Conservation (phyloP, 2,113 vertebrate species). For the Prietella phreatophila region DNA sequence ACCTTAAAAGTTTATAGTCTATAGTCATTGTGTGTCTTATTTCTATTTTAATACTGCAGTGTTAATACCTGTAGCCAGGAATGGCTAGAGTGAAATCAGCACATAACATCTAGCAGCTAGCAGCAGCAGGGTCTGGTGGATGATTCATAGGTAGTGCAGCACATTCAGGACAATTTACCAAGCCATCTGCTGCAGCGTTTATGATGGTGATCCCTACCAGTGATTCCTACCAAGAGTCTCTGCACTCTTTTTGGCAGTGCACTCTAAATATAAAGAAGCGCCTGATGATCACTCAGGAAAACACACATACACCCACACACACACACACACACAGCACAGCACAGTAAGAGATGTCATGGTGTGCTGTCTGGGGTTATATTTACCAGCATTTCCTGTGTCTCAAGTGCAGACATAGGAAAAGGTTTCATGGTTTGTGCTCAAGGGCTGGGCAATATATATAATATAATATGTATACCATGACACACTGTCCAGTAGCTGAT, state of each 20-base stretch:
- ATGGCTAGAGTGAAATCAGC: conserved; percentile 4
- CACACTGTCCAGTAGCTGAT: not conserved
- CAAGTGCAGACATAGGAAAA: not conserved
- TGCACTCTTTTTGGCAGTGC: conserved; percentile 21
- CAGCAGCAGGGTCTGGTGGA: conserved; percentile 19
- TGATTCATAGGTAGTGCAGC: conserved; percentile 52
- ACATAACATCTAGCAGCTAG: conserved; percentile 34
- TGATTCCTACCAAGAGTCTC: conserved; percentile 26
- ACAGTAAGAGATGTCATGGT: conserved; percentile 6
- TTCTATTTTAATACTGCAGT: not conserved
- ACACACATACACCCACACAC: not conserved
- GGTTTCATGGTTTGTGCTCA: not conserved
- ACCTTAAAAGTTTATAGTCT: not conserved
- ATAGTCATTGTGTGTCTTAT: not conserved
- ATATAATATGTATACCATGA: not conserved
- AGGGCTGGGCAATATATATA: not conserved
- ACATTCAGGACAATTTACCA: conserved; percentile 45
- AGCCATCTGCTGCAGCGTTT: conserved; percentile 62
- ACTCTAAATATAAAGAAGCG: conserved; percentile 18
- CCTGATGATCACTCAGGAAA: not conserved
- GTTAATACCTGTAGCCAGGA: conserved; percentile 22
- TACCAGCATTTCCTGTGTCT: not conserved
- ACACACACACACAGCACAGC: not conserved
- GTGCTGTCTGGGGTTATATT: conserved; percentile 18
- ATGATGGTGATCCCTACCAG: conserved; percentile 45